Evolutionary conservation across 2,113 vertebrate species (phyloP), one percentile per base, ranked within the genome.

Genomic region (Okapia johnstoni): DNA sequence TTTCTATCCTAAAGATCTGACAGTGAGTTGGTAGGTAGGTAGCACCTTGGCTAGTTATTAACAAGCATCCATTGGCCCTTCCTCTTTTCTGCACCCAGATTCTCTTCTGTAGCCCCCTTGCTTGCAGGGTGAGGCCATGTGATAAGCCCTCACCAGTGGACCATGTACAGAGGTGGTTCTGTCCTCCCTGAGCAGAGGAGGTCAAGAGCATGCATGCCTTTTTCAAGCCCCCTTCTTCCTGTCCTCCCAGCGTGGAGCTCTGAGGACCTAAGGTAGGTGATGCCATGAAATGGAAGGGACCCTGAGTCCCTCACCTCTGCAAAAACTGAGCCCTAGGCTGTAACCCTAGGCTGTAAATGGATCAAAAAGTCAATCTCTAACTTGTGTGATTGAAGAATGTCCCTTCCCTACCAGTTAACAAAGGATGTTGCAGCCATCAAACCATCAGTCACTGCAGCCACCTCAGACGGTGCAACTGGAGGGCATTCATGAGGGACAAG

Each of bases 391-490:
- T n/a, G 79, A 54, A 81, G 79, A 81, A 4, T 13, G 79, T 33
- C 4, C 50, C 79, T 54, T 17, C 33, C 30, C 10, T 54, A n/a
- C 50, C 30, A 14, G 17, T 23, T 11, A n/a, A 54, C 48, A 52
- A 23, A n/a, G 17, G 50, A 23, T 23, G 79, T 17, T 1, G 1
- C 3, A 1, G 48, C 48, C 30, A 21, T 52, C 17, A 23, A n/a
- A 11, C 3, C 30, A 4, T 81, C 10, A 81, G 79, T 52, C 30
- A 4, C 50, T n/a, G 79, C 17, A 54, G 11, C 79, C 30, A 3
- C 30, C 9, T 33, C 10, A 0, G 0, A 54, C 0, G 6, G 50
- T n/a, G 50, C 48, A n/a, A 30, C 48, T 0, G 3, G 30, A 33
- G 6, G 77, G 48, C 19, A n/a, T 54, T 52, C 30, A 7, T 30